Percentiles rank a stretch among this genome's conserved stretches.
Evolutionary conservation across 1,140 invertebrate genomes (phyloP).

Genomic region (Scaptomyza pallida): DNA sequence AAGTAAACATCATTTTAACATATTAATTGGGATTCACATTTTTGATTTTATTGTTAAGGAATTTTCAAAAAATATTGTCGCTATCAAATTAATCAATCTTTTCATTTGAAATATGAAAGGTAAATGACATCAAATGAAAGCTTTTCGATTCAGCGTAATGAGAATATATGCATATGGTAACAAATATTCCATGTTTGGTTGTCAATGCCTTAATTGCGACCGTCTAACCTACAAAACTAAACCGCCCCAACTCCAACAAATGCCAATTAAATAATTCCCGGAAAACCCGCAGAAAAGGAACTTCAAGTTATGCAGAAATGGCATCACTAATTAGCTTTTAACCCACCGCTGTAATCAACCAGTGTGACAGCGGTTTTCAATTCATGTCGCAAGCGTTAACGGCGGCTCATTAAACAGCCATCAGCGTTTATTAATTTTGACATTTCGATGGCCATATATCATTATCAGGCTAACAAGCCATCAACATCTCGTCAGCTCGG

Average conservation of each 20-base stretch:
- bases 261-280: conserved; percentile 4
- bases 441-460: conserved; percentile 68
- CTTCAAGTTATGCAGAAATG: conserved; percentile 8
- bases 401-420: conserved; percentile 61
- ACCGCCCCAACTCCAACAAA: neutral
- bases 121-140: too few relatives aligned
- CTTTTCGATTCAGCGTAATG: too few relatives aligned
- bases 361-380: conserved; percentile 28
- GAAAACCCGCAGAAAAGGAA: neutral
- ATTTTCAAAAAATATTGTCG: too few relatives aligned
- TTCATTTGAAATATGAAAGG: too few relatives aligned
- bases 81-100: too few relatives aligned
- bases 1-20: too few relatives aligned
- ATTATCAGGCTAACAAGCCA: conserved; percentile 57
- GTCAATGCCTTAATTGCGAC: too few relatives aligned
- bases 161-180: too few relatives aligned
- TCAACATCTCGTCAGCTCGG: conserved; percentile 46
- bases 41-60: too few relatives aligned
- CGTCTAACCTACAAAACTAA: neutral
- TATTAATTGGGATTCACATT: too few relatives aligned
- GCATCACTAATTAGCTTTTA: conserved; percentile 13
- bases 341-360: conserved; percentile 19
- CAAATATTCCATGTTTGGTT: too few relatives aligned
- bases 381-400: conserved; percentile 39
- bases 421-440: conserved; percentile 67